Evolutionary conservation across 2,797 vertebrate species (phyloP).

Genomic region (Lepilemur septentrionalis): DNA sequence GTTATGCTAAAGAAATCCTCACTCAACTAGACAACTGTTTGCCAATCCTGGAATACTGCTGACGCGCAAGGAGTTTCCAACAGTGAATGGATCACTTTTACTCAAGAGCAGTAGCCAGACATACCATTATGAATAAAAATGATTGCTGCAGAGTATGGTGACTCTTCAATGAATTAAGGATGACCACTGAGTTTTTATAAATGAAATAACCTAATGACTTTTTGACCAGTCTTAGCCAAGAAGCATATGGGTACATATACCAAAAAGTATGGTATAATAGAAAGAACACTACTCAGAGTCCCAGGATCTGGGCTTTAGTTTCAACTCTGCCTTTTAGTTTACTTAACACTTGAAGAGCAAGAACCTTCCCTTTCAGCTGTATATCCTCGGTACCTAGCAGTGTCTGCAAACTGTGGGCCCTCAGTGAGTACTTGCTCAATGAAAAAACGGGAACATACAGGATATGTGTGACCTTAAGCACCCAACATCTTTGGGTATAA

Average conservation of each 20-base stretch:
- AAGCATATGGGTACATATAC: background rate
- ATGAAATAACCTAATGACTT: background rate
- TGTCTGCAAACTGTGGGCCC: rapidly evolving
- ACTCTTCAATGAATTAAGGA: background rate
- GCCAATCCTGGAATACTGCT: background rate
- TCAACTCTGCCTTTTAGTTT: background rate
- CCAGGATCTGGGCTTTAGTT: background rate
- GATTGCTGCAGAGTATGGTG: background rate
- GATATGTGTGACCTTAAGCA: background rate
- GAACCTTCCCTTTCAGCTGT: background rate
- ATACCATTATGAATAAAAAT: background rate
- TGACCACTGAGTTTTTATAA: background rate
- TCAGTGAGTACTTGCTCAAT: background rate
- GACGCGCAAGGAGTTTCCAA: background rate
- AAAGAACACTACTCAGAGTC: background rate
- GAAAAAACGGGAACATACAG: background rate
- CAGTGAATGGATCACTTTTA: background rate
- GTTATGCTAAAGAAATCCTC: background rate
- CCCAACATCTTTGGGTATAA: background rate
- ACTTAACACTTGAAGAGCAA: background rate
- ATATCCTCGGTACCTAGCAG: background rate
- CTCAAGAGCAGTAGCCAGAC: background rate
- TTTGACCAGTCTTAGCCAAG: background rate
- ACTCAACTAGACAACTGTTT: background rate
- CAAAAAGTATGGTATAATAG: background rate